phyloP scores from a whole-genome alignment of 2,888 invertebrate genomes.

The Malachius bipustulatus region DNA sequence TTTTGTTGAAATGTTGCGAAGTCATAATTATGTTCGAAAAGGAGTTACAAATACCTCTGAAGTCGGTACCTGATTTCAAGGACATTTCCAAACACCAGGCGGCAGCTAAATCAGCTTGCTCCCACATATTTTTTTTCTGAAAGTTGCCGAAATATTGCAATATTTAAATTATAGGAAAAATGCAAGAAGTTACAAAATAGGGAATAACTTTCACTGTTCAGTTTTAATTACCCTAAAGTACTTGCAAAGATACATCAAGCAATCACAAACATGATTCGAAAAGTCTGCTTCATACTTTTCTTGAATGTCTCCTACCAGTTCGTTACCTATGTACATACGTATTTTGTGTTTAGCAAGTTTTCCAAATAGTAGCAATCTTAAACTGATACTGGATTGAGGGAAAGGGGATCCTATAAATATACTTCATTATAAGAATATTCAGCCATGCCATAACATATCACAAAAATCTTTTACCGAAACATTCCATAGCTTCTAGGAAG shows the following conservation, averaged over 20 bases:
- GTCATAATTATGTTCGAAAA: conserved; percentile 40
- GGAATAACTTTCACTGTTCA: too few species aligned
- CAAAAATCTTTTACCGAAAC: too few species aligned
- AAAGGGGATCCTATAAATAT: too few species aligned
- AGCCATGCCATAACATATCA: too few species aligned
- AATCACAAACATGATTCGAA: conserved; percentile 33
- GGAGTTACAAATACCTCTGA: conserved; percentile 38
- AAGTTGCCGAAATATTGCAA: too few species aligned
- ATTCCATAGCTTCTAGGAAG: too few species aligned
- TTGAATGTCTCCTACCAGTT: conserved; percentile 19
- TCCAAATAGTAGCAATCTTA: conserved; percentile 22
- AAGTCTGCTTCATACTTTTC: conserved; percentile 30
- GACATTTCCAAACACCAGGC: conserved; percentile 43
- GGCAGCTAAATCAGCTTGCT: conserved; percentile 41
- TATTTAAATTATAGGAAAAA: too few species aligned
- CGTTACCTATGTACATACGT: conserved; percentile 23
- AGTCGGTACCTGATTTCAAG: conserved; percentile 38
- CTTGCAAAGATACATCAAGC: conserved; percentile 28
- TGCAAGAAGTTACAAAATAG: too few species aligned
- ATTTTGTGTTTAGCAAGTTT: conserved; percentile 25
- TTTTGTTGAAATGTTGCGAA: conserved; percentile 26
- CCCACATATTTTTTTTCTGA: conserved; percentile 26
- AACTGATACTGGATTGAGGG: conserved; percentile 24
- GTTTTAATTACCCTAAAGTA: not conserved
- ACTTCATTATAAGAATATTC: too few species aligned